Base-by-base conservation (phyloP, 1,140 invertebrate genomes). In the Megalonaias nervosa region DNA sequence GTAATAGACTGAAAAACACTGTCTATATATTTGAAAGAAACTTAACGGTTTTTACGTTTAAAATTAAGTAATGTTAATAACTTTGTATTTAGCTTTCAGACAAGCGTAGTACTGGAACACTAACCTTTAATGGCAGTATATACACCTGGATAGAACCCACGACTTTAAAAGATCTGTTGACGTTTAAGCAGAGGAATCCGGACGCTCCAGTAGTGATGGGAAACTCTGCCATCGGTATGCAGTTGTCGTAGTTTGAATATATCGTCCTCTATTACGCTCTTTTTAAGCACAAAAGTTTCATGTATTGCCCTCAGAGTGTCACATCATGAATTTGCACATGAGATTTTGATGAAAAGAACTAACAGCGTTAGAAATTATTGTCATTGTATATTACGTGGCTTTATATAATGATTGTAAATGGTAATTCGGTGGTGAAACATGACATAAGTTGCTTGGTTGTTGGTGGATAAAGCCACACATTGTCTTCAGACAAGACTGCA, bases 181-280 rank as follows among this genome's bases (percentile, higher is more conserved):
- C 11, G 14, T 66, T 77, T n/a, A 77, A 77, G 61, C 14, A 38
- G n/a, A 62, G 65, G 55, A 65, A 77, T 56, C 75, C 68, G 48
- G 17, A 62, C 57, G 75, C 75, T 59, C 75, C 75, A 13, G 61
- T 77, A 19, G 59, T 77, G 12, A 77, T 77, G 75, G 75, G 75
- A 57, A 77, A 77, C 23, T 66, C 75, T 1, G 71, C 75, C 57
- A 68, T 69, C 64, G 75, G 75, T 71, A 59, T 57, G 68, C 21
- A 26, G 16, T 5, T 68, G 31, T 55, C 23, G 12, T 13, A 38
- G 67, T 26, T 13, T 31, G 19, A 26, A 12, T 62, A 62, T 48
- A 62, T 62, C 60, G 21, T 19, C 9, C 21, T 9, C 9, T 1
- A 0, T 62, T 62, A 12, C 13, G 13, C 21, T 62, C 19, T n/a